phyloP scores from a whole-genome alignment of 2,113 vertebrate genomes.

The Silurus asotus region DNA sequence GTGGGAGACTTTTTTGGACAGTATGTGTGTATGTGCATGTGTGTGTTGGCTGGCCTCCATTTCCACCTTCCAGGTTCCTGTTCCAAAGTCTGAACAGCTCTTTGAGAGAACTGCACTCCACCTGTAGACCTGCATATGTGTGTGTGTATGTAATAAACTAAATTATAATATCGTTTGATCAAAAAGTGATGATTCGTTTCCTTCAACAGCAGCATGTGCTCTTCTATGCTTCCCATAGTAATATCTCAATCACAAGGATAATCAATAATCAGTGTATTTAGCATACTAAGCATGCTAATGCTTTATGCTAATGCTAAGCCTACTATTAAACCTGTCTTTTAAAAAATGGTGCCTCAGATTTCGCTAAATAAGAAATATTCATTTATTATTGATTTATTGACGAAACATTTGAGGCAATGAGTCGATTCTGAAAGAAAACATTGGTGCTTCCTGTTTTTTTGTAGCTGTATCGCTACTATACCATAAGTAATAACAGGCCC shows the following conservation, averaged over 20 bases:
- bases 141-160: background rate
- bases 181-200: background rate
- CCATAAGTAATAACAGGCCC: background rate
- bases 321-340: no score
- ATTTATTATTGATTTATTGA: no score
- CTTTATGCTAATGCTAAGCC: no score
- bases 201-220: background rate
- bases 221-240: background rate
- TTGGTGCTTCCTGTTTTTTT: background rate
- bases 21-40: constrained; percentile 7
- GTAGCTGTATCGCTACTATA: background rate
- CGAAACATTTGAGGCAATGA: no score
- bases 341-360: no score
- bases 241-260: background rate
- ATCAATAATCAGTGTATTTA: no score
- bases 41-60: constrained; percentile 37
- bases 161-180: background rate
- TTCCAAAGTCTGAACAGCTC: constrained; percentile 25
- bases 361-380: no score
- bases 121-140: background rate
- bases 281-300: no score
- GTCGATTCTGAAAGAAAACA: background rate
- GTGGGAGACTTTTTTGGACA: constrained; percentile 11
- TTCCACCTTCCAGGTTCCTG: constrained; percentile 45
- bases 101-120: constrained; percentile 37